These are phyloP conservation scores for Moxostoma hubbsi DNA, from an alignment of 2,797 vertebrate genomes.

Conservation along the genomic window DNA sequence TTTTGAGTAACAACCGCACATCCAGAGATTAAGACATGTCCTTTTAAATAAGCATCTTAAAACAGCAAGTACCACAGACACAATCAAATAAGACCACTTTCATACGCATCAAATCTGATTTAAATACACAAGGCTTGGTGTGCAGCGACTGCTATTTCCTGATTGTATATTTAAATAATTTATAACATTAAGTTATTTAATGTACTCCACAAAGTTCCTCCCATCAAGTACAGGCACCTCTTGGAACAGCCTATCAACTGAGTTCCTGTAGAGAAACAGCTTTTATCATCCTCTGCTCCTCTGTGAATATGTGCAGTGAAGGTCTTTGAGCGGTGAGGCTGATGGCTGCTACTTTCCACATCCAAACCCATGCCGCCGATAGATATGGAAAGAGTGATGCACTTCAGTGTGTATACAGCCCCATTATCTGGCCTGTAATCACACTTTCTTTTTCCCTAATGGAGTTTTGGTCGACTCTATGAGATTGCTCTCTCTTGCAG, in stretches of 20 bases:
- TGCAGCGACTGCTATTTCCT: neutral
- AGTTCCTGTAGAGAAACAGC: constrained; percentile 14
- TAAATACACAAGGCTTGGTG: constrained; percentile 3
- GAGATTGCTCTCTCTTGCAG: constrained; percentile 57
- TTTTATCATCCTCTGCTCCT: constrained; percentile 26
- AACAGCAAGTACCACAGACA: neutral
- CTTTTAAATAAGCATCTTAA: neutral
- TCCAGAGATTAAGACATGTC: too few species aligned
- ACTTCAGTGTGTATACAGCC: constrained; percentile 48
- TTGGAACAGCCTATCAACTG: constrained; percentile 9
- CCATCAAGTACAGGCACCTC: constrained; percentile 31
- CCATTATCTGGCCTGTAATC: constrained; percentile 63
- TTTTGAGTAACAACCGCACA: too few species aligned
- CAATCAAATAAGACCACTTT: neutral
- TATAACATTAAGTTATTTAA: constrained; percentile 11
- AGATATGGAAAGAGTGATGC: constrained; percentile 51
- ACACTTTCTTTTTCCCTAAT: constrained; percentile 62
- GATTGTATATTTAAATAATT: neutral
- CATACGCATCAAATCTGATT: neutral
- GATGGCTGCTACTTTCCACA: constrained; percentile 49
- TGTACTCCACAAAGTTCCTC: neutral
- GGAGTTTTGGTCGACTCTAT: constrained; percentile 67
- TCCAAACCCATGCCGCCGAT: constrained; percentile 61
- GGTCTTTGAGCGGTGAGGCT: constrained; percentile 44
- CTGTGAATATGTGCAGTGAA: constrained; percentile 20